These are phyloP conservation scores for Euura saliciscinereae DNA, from an alignment of 1,140 invertebrate species.

Conservation along the genomic window DNA sequence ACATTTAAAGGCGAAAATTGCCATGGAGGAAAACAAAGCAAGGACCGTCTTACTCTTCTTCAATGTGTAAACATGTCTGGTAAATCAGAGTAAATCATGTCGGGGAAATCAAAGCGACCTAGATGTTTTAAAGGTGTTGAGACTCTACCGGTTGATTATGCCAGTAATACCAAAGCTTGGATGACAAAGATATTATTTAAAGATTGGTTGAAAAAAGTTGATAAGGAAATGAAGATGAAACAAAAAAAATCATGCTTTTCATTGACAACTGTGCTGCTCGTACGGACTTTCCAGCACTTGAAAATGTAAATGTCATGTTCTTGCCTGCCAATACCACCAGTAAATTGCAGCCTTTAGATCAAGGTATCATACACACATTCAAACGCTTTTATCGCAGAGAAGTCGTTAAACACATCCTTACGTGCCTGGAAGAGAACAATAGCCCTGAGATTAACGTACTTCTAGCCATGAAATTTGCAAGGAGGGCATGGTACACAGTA, in stretches of 20 bases:
- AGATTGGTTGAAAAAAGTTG: slow-evolving; percentile 30
- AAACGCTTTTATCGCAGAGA: slow-evolving; percentile 38
- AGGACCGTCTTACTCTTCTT: slow-evolving; percentile 23
- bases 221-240: slow-evolving; percentile 28
- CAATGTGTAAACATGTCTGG: slow-evolving; percentile 22
- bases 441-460: slow-evolving; percentile 29
- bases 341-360: slow-evolving; percentile 58
- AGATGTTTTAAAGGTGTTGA: slow-evolving; percentile 57
- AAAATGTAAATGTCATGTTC: slow-evolving; percentile 51
- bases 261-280: slow-evolving; percentile 32
- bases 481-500: slow-evolving; percentile 31
- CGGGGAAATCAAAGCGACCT: slow-evolving; percentile 40
- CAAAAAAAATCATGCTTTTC: slow-evolving; percentile 34
- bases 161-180: slow-evolving; percentile 58
- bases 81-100: not conserved
- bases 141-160: slow-evolving; percentile 51
- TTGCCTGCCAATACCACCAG: slow-evolving; percentile 59
- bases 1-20: slow-evolving; percentile 19
- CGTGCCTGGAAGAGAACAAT: slow-evolving; percentile 38
- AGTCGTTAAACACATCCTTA: slow-evolving; percentile 34
- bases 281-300: slow-evolving; percentile 26
- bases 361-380: slow-evolving; percentile 53
- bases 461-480: slow-evolving; percentile 34
- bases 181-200: slow-evolving; percentile 51
- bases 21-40: slow-evolving; percentile 25